These are phyloP conservation scores for Cardinalis cardinalis DNA, from an alignment of 2,113 vertebrate genomes.

Conservation along the genomic window DNA sequence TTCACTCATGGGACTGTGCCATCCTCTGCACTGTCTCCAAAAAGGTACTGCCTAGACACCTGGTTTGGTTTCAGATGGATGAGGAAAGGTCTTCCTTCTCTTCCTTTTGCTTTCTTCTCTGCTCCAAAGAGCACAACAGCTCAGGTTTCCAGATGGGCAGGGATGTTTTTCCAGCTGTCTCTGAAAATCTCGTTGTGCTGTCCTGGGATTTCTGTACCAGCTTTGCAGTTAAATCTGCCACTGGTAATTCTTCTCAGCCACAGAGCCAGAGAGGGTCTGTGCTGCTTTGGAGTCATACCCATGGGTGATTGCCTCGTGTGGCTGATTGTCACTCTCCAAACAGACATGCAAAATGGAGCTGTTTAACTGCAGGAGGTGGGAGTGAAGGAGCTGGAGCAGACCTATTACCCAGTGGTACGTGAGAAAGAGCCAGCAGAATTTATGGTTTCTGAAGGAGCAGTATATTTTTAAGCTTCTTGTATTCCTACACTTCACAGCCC, in stretches of 20 bases:
- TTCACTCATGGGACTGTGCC: not conserved
- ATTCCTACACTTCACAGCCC: constrained; percentile 26
- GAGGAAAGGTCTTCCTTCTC: not conserved
- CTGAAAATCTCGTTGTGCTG: not conserved
- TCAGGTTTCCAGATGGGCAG: not conserved
- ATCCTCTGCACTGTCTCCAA: not conserved
- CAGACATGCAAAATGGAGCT: not conserved
- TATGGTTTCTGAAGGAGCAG: constrained; percentile 38
- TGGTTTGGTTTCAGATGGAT: not conserved
- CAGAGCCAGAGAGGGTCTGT: not conserved
- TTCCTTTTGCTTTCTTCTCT: not conserved
- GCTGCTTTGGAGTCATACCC: not conserved
- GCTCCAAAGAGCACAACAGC: not conserved
- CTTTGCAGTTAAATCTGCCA: not conserved
- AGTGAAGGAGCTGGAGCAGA: not conserved
- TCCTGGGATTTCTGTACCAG: not conserved
- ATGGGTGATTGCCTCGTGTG: not conserved
- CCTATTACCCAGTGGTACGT: not conserved
- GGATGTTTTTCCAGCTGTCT: not conserved
- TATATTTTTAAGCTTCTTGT: constrained; percentile 49
- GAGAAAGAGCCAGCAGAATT: constrained; percentile 19
- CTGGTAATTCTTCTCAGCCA: not conserved
- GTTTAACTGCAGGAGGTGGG: not conserved
- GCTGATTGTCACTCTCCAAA: not conserved
- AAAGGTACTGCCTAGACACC: not conserved